A percentile compares a stretch with the other conserved stretches of the same genome.
Conservation (phyloP, 2,888 invertebrate genomes). For the Sepiola atlantica region DNA sequence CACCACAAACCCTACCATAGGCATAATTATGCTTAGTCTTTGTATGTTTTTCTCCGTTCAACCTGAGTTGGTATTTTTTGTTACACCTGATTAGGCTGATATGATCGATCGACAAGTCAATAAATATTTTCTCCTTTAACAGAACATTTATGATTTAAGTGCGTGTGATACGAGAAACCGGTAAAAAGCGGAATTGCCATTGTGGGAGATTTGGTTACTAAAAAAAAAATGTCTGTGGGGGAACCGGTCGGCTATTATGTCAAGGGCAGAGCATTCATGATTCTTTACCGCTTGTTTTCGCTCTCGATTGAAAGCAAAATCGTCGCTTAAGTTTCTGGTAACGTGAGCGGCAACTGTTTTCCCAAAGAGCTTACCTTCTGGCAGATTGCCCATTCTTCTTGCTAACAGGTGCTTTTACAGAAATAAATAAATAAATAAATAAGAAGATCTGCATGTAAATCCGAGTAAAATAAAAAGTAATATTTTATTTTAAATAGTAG, state of each 20-base stretch:
- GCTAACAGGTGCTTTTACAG: background rate
- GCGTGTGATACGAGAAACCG: background rate
- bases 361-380: background rate
- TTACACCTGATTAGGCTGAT: background rate
- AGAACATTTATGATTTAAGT: background rate
- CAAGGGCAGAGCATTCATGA: background rate
- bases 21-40: background rate
- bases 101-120: slow-evolving; percentile 20
- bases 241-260: background rate
- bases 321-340: background rate
- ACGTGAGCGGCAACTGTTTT: background rate
- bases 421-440: background rate
- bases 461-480: no score
- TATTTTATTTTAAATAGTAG: no score
- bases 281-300: background rate
- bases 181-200: background rate
- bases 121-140: slow-evolving; percentile 32
- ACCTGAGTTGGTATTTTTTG: background rate
- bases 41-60: background rate
- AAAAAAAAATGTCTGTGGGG: background rate
- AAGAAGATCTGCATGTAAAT: no score
- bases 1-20: background rate
- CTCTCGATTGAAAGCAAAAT: background rate
- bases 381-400: background rate
- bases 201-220: background rate